Conservation (phyloP, 1,140 invertebrate genomes). For the Ericerus pela region DNA sequence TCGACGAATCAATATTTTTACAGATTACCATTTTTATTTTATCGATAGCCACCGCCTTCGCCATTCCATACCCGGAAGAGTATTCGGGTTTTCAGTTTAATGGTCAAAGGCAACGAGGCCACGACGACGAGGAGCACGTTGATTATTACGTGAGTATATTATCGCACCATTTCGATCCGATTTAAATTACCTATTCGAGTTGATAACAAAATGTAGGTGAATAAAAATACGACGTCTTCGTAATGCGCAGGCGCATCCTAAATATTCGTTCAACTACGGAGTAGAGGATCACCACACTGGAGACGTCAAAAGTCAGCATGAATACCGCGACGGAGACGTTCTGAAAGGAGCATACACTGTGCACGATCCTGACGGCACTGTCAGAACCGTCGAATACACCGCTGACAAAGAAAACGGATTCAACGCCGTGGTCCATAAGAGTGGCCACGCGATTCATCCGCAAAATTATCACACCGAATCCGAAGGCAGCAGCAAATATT, state of each 20-base stretch:
- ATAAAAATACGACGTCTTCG: background rate
- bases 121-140: constrained; percentile 17
- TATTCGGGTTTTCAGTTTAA: background rate
- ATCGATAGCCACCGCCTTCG: background rate
- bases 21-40: no score
- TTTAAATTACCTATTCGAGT: background rate
- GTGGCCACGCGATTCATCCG: constrained; percentile 41
- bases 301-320: constrained; percentile 30
- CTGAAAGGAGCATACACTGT: constrained; percentile 35
- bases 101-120: background rate
- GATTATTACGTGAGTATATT: constrained; percentile 18
- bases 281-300: constrained; percentile 50
- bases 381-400: constrained; percentile 43
- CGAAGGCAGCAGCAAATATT: background rate
- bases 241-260: constrained; percentile 38
- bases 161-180: background rate
- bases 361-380: constrained; percentile 34
- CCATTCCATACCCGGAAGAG: background rate
- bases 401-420: constrained; percentile 51
- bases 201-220: background rate
- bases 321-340: constrained; percentile 25
- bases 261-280: constrained; percentile 51
- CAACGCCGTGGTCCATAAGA: constrained; percentile 33
- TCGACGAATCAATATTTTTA: no score
- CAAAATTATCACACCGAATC: background rate